Evolutionary conservation across 2,113 vertebrate genomes (phyloP), one percentile per base, ranked within the genome.

Genomic region (Ascaphus truei): DNA sequence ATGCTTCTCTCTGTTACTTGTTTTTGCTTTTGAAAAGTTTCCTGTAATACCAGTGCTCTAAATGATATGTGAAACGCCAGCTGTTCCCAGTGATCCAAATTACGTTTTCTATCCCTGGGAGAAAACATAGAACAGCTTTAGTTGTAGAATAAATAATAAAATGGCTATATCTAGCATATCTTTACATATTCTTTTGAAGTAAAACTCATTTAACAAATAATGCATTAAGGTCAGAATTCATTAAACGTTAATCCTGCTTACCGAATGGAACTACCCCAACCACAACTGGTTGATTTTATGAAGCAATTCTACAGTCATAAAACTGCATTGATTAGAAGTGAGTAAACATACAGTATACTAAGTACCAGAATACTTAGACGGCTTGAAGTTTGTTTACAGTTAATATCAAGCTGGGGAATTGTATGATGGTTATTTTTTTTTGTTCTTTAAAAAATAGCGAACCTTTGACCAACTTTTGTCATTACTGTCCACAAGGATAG

Each of bases 81-180:
- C 5, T 67, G 37, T 74, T 66, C 75, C 31, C 29, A 77, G 71
- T 63, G 69, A 72, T 77, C 33, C 22, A 36, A 27, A 66, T 77
- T 77, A 75, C 73, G 11, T 65, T 77, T 77, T 47, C 73, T 36
- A 16, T 23, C 68, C 72, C 63, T 65, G 72, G 53, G 50, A 20
- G 43, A 51, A 73, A 71, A 27, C 1, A 31, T 45, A 20, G 71
- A 77, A 23, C 55, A 68, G 22, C 3, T 47, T 76, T 57, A 62
- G 43, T 22, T 48, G 63, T 58, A 18, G 43, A 62, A 57, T 61
- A 68, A 73, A 55, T 56, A 62, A 56, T 48, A 73, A 9, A 18
- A 73, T 31, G 13, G 16, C 41, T 78, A 62, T 52, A 41, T 61
- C 45, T 71, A 61, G 67, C 67, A 61, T 61, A 61, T 71, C 67